Base-by-base conservation (phyloP, 2,888 invertebrate genomes). In the Chymomyza procnemis region DNA sequence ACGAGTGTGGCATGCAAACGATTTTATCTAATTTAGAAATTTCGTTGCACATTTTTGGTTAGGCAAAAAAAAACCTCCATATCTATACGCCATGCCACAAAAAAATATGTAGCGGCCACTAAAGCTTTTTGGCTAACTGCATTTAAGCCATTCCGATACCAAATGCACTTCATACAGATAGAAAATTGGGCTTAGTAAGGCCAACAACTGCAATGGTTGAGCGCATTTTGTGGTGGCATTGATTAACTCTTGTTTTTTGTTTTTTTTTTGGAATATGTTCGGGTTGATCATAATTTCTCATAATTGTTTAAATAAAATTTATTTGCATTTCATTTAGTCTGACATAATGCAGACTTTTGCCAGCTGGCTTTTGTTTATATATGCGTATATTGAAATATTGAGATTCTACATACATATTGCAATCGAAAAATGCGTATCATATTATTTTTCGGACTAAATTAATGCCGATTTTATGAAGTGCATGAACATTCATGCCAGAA, bases 181-280 rank as follows among this genome's bases (percentile, higher is more conserved):
- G 22, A 54, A 8, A 54, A 8, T 21, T 14, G 30, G 57, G 34
- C 21, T 55, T 50, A 61, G 61, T 61, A 47, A 30, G 60, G 64
- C 64, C 41, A 68, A 71, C 67, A 68, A 74, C 61, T 59, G 22
- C 4, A 54, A 54, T 14, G 21, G 12, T 22, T 14, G 18, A 14
- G 54, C 64, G 60, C 60, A 70, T 65, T n/a, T 73, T 79, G 82
- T 65, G 73, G 78, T 65, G 54, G 30, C 70, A 75, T 76, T 83
- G 81, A 82, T 82, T 79, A 85, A 82, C 85, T 82, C 78, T 85
- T 72, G 78, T 72, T 70, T 65, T n/a, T n/a, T n/a, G n/a, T n/a
- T n/a, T n/a, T n/a, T n/a, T n/a, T n/a, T n/a, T n/a, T n/a, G n/a
- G 71, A 64, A 22, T 48, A 55, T 66, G 61, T 63, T 57, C n/a